Percentiles rank a stretch among this genome's conserved stretches.
Conservation (phyloP, 2,113 vertebrate species). For the Perognathus longimembris region DNA sequence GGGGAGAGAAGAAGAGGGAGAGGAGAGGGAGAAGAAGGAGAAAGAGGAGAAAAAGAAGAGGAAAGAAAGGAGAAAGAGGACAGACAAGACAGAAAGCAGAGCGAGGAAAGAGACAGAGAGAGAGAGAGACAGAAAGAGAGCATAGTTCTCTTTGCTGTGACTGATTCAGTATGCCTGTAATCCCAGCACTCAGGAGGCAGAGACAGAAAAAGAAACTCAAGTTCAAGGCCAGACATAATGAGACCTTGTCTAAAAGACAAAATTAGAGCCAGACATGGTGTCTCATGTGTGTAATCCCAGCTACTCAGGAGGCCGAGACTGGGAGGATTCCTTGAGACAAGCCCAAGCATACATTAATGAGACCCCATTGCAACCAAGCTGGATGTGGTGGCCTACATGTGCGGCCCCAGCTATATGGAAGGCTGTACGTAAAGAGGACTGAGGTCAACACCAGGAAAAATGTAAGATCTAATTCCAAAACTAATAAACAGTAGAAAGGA, state of each 20-base stretch:
- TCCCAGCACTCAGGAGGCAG: neutral
- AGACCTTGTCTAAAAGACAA: neutral
- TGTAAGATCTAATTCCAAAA: neutral
- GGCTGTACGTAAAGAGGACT: no score
- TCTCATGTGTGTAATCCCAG: no score
- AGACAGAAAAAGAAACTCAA: neutral
- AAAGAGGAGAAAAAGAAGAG: neutral
- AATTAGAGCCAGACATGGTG: no score
- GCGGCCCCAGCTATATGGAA: no score
- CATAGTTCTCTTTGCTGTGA: neutral
- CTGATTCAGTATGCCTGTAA: neutral
- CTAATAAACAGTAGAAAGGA: no score
- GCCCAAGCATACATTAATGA: no score
- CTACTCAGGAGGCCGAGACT: no score
- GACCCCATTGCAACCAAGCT: no score
- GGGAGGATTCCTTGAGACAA: no score
- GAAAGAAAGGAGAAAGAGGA: neutral
- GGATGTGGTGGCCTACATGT: no score
- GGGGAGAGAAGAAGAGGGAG: neutral
- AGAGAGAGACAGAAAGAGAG: no score
- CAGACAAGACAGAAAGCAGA: neutral
- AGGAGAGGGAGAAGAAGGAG: neutral
- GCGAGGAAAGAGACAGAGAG: neutral
- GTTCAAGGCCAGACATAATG: neutral
- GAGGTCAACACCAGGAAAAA: no score